Base-by-base conservation (phyloP, 2,113 vertebrate genomes). In the Apodemus sylvaticus region DNA sequence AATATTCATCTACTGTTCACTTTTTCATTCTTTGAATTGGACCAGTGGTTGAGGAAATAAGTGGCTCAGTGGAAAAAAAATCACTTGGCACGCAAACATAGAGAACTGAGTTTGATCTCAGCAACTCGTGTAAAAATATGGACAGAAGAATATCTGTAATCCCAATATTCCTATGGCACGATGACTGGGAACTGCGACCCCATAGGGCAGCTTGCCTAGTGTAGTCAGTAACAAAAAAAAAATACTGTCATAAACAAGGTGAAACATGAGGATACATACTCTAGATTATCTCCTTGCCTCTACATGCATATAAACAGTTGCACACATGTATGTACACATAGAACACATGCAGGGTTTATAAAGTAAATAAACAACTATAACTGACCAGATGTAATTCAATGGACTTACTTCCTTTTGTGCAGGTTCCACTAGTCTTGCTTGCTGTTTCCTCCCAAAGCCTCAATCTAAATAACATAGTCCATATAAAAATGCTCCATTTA, bases 1-100 rank as follows among this genome's bases (percentile, higher is more conserved):
- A 55, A 7, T 74, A 36, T 89, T 71, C 11, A 87, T 81, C 39
- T 70, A 13, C 1, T 29, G 31, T 55, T 29, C 90, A 74, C 22
- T 53, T 95, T 68, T 89, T 26, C 29, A 51, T 22, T 93, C 22
- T 78, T 94, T 70, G 93, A 92, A 91, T 19, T 11, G 36, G 26
- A 66, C 39, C 29, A 34, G 78, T 1, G 0, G 34, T 22, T 12
- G 1, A 45, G 39, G 24, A 85, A 31, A 3, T n/a, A n/a, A n/a
- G n/a, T 31, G 4, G 3, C n/a, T 64, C 26, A 45, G 55, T 29
- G 55, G 24, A n/a, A 85, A 45, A 85, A 9, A 4, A n/a, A n/a
- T n/a, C 26, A 39, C 22, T 60, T 82, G 36, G 3, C 36, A 14
- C 14, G 24, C 26, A 77, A 77, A 14, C 12, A 55, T 16, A 36